phyloP scores from a whole-genome alignment of 2,113 vertebrate genomes.

The Macheiramphus alcinus region DNA sequence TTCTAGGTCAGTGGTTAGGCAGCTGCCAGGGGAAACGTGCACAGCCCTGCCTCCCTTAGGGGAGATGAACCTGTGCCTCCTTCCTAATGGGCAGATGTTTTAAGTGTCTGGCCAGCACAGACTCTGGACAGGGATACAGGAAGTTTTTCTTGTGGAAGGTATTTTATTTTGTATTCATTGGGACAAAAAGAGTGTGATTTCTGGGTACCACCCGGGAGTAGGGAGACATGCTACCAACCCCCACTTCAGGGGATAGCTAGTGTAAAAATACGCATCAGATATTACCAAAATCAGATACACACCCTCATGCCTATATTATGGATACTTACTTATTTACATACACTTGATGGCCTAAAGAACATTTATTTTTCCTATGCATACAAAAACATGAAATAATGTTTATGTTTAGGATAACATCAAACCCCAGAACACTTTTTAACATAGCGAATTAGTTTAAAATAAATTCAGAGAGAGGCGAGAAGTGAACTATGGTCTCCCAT shows the following conservation, averaged over 20 bases:
- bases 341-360: background rate
- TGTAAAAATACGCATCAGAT: background rate
- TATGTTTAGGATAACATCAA: background rate
- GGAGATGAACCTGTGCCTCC: background rate
- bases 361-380: background rate
- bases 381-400: background rate
- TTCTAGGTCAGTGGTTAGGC: background rate
- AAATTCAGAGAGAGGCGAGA: background rate
- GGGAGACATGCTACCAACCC: background rate
- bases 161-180: background rate
- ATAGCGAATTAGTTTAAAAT: background rate
- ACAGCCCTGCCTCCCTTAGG: background rate
- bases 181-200: background rate
- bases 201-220: background rate
- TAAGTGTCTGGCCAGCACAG: background rate
- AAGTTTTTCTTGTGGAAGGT: background rate
- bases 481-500: background rate
- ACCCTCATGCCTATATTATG: background rate
- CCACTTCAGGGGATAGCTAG: background rate
- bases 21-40: background rate
- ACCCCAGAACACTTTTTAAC: background rate
- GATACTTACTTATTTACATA: background rate
- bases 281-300: background rate
- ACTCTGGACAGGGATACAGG: background rate
- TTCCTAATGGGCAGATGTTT: fast-evolving